A percentile compares a stretch with the other conserved stretches of the same genome.
These are phyloP conservation scores for Drosophila borealis DNA, from an alignment of 2,888 invertebrate species.

Conservation along the genomic window DNA sequence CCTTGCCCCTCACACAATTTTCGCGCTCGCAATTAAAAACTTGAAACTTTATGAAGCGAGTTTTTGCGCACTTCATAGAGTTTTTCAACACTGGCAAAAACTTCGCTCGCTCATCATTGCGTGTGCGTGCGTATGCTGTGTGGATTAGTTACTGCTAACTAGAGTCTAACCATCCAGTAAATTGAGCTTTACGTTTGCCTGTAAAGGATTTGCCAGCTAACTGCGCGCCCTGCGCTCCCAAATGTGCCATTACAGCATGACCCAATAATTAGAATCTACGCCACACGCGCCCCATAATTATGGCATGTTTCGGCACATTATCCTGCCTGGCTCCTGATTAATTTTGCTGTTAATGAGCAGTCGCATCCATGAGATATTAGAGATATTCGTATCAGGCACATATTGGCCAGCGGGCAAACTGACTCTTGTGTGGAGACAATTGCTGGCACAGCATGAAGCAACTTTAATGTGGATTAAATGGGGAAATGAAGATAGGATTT, in stretches of 20 bases:
- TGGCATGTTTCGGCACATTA: slow-evolving; percentile 15
- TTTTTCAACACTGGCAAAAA: slow-evolving; percentile 26
- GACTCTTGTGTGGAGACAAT: not conserved
- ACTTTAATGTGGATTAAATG: not conserved
- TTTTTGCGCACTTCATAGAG: slow-evolving; percentile 24
- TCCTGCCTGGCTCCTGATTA: slow-evolving; percentile 13
- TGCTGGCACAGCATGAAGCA: too few species aligned
- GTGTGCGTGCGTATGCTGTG: not conserved
- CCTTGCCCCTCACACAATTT: not conserved
- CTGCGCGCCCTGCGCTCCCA: slow-evolving; percentile 8
- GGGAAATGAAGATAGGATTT: not conserved
- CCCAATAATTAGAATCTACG: slow-evolving; percentile 16
- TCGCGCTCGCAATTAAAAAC: slow-evolving; percentile 50
- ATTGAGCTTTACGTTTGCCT: slow-evolving; percentile 29
- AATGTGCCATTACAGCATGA: slow-evolving; percentile 23
- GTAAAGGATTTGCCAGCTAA: slow-evolving; percentile 16
- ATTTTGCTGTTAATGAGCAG: slow-evolving; percentile 30
- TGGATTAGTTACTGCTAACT: slow-evolving; percentile 17
- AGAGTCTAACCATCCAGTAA: slow-evolving; percentile 16
- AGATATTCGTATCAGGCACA: not conserved
- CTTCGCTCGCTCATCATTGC: slow-evolving; percentile 5
- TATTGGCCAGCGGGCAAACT: not conserved
- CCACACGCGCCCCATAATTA: slow-evolving; percentile 19
- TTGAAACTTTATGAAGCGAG: slow-evolving; percentile 36
- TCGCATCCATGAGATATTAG: not conserved